Conservation (phyloP, 1,140 invertebrate species). For the Lasioglossum baleicum region DNA sequence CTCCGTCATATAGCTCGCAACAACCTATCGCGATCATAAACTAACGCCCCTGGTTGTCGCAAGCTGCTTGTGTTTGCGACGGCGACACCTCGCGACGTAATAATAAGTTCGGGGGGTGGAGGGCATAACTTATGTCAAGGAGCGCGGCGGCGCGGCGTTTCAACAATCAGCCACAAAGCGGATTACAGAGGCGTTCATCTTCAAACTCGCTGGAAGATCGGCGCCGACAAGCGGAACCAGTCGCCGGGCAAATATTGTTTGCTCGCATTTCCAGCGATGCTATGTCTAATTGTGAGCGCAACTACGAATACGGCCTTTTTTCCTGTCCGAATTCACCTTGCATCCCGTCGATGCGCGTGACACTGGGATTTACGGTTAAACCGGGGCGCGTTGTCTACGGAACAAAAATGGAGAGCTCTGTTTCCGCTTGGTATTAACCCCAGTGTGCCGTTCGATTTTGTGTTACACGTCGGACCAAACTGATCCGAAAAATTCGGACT, state of each 20-base stretch:
- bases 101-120: slow-evolving; percentile 22
- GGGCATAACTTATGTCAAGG: slow-evolving; percentile 28
- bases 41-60: slow-evolving; percentile 5
- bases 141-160: slow-evolving; percentile 18
- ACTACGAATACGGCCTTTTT: not conserved
- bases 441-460: not conserved
- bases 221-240: not conserved
- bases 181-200: slow-evolving; percentile 41
- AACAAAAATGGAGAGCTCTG: not conserved
- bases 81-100: not conserved
- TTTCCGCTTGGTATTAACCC: too few species aligned
- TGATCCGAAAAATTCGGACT: too few species aligned
- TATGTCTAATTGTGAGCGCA: too few species aligned
- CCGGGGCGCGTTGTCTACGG: not conserved
- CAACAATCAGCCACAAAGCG: slow-evolving; percentile 41
- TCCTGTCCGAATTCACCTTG: not conserved
- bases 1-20: not conserved
- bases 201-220: slow-evolving; percentile 14
- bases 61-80: slow-evolving; percentile 8
- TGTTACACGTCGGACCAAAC: too few species aligned
- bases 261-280: not conserved
- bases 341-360: not conserved
- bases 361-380: slow-evolving; percentile 12
- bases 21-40: slow-evolving; percentile 29
- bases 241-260: slow-evolving; percentile 20